Evolutionary conservation across 1,140 invertebrate species (phyloP).

Genomic region (Bombus breviceps): DNA sequence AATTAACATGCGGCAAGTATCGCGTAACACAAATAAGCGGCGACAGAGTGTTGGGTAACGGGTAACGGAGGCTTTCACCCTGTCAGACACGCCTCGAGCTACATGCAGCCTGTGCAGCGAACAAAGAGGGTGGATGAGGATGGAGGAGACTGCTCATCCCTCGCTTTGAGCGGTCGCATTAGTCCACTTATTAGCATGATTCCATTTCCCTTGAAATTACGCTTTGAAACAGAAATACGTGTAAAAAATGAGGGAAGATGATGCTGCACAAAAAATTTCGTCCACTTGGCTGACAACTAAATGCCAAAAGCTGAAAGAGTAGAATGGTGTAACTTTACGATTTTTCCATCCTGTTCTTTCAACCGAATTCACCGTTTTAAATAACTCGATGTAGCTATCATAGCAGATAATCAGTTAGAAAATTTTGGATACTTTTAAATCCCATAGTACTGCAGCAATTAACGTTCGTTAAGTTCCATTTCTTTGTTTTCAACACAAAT

Average conservation of each 20-base stretch:
- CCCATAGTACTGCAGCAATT: not conserved
- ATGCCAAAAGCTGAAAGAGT: not conserved
- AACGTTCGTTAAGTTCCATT: not conserved
- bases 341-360: not conserved
- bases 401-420: not conserved
- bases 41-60: conserved; percentile 65
- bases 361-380: not conserved
- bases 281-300: conserved; percentile 5
- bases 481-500: too few species aligned
- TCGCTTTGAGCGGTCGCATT: conserved; percentile 27
- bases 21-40: conserved; percentile 66
- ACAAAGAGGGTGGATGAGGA: not conserved
- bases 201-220: conserved; percentile 35
- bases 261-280: not conserved
- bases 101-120: not conserved
- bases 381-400: not conserved
- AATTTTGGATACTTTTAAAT: not conserved
- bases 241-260: not conserved
- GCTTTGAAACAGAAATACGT: not conserved
- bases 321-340: not conserved
- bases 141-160: not conserved
- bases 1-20: conserved; percentile 68
- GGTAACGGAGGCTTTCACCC: conserved; percentile 64
- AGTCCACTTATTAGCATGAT: conserved; percentile 58
- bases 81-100: conserved; percentile 52